A percentile compares a stretch with the other conserved stretches of the same genome.
Conservation (phyloP, 2,113 vertebrate species). For the Callithrix jacchus region DNA sequence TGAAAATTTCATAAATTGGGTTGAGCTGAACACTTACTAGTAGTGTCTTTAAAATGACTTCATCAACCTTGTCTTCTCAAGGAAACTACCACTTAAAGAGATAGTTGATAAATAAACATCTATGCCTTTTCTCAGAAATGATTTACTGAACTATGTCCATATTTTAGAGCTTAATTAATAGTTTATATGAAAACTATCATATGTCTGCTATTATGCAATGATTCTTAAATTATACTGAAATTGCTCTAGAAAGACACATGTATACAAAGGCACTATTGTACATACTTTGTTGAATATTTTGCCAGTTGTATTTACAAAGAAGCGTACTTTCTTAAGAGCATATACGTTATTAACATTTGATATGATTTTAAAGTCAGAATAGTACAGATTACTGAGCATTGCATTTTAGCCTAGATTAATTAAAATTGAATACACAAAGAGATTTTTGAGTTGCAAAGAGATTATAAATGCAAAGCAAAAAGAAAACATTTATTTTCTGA, state of each 20-base stretch:
- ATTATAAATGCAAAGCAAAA: constrained; percentile 57
- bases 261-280: constrained; percentile 39
- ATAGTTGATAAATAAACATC: constrained; percentile 5
- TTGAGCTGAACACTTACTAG: neutral
- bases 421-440: constrained; percentile 50
- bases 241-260: constrained; percentile 37
- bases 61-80: constrained; percentile 42
- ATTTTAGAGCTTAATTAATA: constrained; percentile 50
- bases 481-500: constrained; percentile 64
- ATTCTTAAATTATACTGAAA: constrained; percentile 37
- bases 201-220: constrained; percentile 25
- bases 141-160: constrained; percentile 45
- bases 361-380: constrained; percentile 60
- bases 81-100: constrained; percentile 45
- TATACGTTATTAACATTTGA: constrained; percentile 63
- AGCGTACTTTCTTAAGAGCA: constrained; percentile 55
- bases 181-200: constrained; percentile 33
- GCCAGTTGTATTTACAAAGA: constrained; percentile 50
- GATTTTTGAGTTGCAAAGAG: constrained; percentile 55
- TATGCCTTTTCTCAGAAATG: constrained; percentile 32
- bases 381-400: constrained; percentile 51
- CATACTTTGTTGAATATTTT: constrained; percentile 62
- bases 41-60: constrained; percentile 48
- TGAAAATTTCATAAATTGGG: constrained; percentile 28
- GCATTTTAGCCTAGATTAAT: constrained; percentile 54